These are phyloP conservation scores for Chaetodon trifasciatus DNA, from an alignment of 2,797 vertebrate genomes.

Conservation along the genomic window DNA sequence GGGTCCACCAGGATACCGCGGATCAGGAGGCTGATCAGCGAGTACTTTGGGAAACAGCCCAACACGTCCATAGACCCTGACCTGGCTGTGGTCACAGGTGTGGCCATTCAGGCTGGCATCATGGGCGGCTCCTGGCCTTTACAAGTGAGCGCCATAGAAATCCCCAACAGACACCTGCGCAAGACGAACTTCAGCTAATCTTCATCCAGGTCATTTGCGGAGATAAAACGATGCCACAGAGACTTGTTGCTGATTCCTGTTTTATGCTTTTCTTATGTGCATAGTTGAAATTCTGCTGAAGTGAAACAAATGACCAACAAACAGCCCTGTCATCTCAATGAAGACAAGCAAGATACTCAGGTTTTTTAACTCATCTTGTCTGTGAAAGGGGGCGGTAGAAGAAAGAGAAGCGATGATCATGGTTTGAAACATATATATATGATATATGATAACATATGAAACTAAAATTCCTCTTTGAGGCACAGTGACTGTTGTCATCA, in stretches of 20 bases:
- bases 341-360: background rate
- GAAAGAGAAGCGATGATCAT: background rate
- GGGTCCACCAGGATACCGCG: constrained; percentile 97
- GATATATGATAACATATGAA: too few species aligned
- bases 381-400: background rate
- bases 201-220: background rate
- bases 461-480: constrained; percentile 14
- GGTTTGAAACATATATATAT: background rate
- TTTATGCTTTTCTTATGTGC: constrained; percentile 26
- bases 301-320: background rate
- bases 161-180: constrained; percentile 93
- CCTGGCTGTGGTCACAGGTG: constrained; percentile 94
- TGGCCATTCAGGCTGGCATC: constrained; percentile 97
- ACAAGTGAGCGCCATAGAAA: constrained; percentile 97
- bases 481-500: background rate
- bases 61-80: constrained; percentile 98
- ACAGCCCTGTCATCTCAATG: constrained; percentile 4
- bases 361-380: background rate
- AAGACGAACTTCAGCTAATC: constrained; percentile 95
- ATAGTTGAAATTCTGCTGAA: constrained; percentile 21
- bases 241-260: constrained; percentile 2
- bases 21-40: constrained; percentile 91
- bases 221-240: background rate
- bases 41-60: constrained; percentile 95
- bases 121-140: constrained; percentile 98